Evolutionary conservation across 2,888 invertebrate species (phyloP).

Genomic region (Dryobotodes eremita): DNA sequence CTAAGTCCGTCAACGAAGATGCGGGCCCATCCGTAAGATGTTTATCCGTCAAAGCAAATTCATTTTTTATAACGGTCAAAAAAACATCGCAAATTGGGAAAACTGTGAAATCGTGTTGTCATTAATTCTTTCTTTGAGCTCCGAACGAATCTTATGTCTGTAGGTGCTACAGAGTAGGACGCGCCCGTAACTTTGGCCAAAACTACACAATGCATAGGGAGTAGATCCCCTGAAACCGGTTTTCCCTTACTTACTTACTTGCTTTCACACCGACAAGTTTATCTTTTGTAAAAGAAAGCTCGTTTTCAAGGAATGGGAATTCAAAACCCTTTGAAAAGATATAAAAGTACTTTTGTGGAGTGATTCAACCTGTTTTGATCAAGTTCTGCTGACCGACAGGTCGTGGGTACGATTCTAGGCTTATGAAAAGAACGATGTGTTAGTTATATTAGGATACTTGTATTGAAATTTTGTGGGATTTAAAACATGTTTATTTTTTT

Average conservation of each 20-base stretch:
- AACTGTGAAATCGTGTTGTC: too few species aligned
- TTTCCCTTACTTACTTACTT: not conserved
- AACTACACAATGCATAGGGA: too few species aligned
- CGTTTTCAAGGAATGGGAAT: slow-evolving; percentile 56
- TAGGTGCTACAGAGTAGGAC: too few species aligned
- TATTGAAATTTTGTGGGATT: slow-evolving; percentile 33
- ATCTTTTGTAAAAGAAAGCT: slow-evolving; percentile 42
- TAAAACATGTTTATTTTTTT: slow-evolving; percentile 32
- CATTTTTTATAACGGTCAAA: too few species aligned
- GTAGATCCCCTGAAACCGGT: slow-evolving; percentile 33
- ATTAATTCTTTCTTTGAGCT: too few species aligned
- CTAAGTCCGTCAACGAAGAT: too few species aligned
- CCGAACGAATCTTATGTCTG: too few species aligned
- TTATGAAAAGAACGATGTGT: not conserved
- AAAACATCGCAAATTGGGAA: too few species aligned
- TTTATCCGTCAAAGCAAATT: too few species aligned
- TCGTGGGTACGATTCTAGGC: slow-evolving; percentile 66
- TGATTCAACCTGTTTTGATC: slow-evolving; percentile 66
- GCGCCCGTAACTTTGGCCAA: too few species aligned
- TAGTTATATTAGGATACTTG: not conserved
- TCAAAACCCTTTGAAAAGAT: slow-evolving; percentile 28
- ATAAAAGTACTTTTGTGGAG: slow-evolving; percentile 39
- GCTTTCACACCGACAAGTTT: slow-evolving; percentile 36
- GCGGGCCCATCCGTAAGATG: too few species aligned
- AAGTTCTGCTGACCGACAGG: slow-evolving; percentile 63